Evolutionary conservation across 2,888 invertebrate genomes (phyloP), one percentile per base, ranked within the genome.

Genomic region (Miltochrista miniata): DNA sequence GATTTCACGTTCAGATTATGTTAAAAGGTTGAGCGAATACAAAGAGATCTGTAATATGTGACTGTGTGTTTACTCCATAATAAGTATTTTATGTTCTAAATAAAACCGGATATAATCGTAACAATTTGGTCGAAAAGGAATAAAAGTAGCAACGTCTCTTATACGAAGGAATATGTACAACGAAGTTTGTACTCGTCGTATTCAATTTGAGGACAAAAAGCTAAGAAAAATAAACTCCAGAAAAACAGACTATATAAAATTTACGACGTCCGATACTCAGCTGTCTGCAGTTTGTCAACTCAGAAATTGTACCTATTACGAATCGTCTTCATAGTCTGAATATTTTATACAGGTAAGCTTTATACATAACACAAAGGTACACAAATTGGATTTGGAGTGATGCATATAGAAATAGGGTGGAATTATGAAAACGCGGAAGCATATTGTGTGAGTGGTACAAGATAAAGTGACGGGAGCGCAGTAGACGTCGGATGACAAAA

Each of bases 1-100:
- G 62, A 59, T 65, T 56, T 63, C 59, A 56, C 57, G 56, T 61
- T 65, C 60, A 60, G 59, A 61, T 70, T 61, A 56, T 54, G 51
- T 59, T 56, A 46, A 54, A 58, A 54, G 57, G 54, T 13, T 15
- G 48, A 18, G n/a, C n/a, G 45, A 44, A 39, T 48, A 50, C 56
- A 56, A 61, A 57, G 54, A 54, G 49, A 55, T 61, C 51, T 30
- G 40, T 52, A n/a, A n/a, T n/a, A n/a, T n/a, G n/a, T n/a, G n/a
- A n/a, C n/a, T n/a, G 44, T 41, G n/a, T n/a, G 49, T 45, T 37
- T 45, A 14, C 29, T 44, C n/a, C 8, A n/a, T 51, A 40, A 45
- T 47, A 29, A 41, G 36, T 51, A 56, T 50, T 50, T 47, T 55
- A 55, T 48, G 35, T 40, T 47, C 38, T 35, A 45, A 49, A 57